Percentiles rank a stretch among this genome's conserved stretches.
Conservation (phyloP, 53 echinoderm and acorn worm species). For the Arbacia lixula region DNA sequence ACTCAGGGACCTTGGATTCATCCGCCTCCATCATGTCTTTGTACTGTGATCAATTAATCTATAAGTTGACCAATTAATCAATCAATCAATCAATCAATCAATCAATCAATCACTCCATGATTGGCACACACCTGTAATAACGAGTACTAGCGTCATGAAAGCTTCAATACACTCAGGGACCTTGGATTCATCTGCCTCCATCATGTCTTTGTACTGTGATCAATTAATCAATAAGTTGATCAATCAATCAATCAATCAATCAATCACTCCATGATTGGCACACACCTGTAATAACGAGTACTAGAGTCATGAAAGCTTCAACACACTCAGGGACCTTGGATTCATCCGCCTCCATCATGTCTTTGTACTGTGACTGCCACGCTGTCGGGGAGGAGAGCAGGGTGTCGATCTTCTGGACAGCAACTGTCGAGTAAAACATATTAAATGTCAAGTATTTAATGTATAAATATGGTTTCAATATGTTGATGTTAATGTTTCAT, state of each 20-base stretch:
- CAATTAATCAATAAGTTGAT: too few species aligned
- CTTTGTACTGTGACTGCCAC: conserved; percentile 91
- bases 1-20: too few species aligned
- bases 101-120: too few species aligned
- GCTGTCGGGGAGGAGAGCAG: conserved; percentile 71
- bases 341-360: conserved; percentile 83
- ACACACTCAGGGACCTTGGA: conserved; percentile 94
- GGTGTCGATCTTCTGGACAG: conserved; percentile 90
- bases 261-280: too few species aligned
- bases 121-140: conserved; percentile 98
- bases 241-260: too few species aligned
- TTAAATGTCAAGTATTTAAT: not conserved
- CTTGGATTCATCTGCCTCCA: conserved; percentile 87
- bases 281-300: conserved; percentile 97
- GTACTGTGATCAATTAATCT: too few species aligned
- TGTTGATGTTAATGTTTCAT: too few species aligned
- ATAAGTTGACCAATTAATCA: too few species aligned
- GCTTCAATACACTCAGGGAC: conserved; percentile 94
- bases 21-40: too few species aligned
- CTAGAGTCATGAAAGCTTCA: conserved; percentile 93
- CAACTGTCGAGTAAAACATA: conserved; percentile 70
- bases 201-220: conserved; percentile 89
- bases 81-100: too few species aligned
- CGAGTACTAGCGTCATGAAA: conserved; percentile 93
- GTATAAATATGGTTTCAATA: too few species aligned